phyloP scores from a whole-genome alignment of 1,140 invertebrate species.

The Phortica variegata region DNA sequence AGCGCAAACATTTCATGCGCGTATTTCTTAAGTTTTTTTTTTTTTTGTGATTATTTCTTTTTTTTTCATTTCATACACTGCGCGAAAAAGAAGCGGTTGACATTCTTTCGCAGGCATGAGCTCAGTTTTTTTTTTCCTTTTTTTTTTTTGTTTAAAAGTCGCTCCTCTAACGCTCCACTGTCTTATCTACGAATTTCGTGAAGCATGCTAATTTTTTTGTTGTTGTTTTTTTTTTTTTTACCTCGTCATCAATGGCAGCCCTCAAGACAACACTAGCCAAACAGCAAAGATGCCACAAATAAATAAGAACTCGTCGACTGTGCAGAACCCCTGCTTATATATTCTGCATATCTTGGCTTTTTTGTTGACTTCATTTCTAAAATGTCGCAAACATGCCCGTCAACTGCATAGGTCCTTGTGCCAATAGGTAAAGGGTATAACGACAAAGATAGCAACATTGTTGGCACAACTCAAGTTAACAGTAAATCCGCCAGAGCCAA shows the following conservation, averaged over 20 bases:
- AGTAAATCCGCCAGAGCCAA: slow-evolving; percentile 19
- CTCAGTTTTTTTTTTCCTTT: neutral
- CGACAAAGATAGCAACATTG: slow-evolving; percentile 13
- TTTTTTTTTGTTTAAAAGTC: too few relatives aligned
- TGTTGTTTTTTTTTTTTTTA: slow-evolving; percentile 10
- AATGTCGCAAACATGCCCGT: too few relatives aligned
- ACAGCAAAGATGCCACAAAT: too few relatives aligned
- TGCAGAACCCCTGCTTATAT: too few relatives aligned
- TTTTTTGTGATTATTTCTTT: slow-evolving; percentile 3
- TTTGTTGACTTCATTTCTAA: too few relatives aligned
- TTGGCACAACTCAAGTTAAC: neutral
- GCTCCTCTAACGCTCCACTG: neutral
- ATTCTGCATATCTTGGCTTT: too few relatives aligned
- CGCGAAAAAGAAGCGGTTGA: slow-evolving; percentile 33
- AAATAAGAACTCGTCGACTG: too few relatives aligned
- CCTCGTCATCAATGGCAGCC: neutral
- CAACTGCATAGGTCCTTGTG: too few relatives aligned
- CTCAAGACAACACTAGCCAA: too few relatives aligned
- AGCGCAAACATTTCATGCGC: slow-evolving; percentile 37
- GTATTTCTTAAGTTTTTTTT: slow-evolving; percentile 2
- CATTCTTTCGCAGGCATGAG: slow-evolving; percentile 46
- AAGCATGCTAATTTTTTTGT: slow-evolving; percentile 52
- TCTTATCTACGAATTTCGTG: too few relatives aligned
- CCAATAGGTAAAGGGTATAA: too few relatives aligned
- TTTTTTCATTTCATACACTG: neutral